Evolutionary conservation across 2,113 vertebrate species (phyloP), one percentile per base, ranked within the genome.

Genomic region (Ramphastos sulfuratus): DNA sequence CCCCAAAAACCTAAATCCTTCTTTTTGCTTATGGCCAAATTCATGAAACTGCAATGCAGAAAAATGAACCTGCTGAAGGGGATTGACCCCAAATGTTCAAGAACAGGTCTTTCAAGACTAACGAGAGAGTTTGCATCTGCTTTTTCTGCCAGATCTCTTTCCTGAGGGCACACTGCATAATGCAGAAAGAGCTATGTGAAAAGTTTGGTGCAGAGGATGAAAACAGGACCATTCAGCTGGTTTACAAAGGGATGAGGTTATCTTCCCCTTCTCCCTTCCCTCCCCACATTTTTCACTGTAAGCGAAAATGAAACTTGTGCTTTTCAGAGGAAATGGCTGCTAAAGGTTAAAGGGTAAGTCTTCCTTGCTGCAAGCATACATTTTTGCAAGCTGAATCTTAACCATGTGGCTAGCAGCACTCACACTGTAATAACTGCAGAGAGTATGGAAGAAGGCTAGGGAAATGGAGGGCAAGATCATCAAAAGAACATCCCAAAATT

Each of bases 261-360:
- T 67, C 61, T 61, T 90, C 72, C 71, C 74, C 87, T 93, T 91
- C 87, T 91, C 91, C 82, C 85, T 96, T 79, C 74, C 85, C 91
- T 96, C 75, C 71, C 64, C 85, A 72, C 2, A 3, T 91, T 96
- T 96, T 96, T 94, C 91, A 93, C 89, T 91, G 84, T 96, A 94
- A 97, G 89, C 9, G 79, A 88, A 95, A 97, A 97, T 92, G 95
- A 97, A 96, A 95, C 89, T 83, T 81, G 35, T 93, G 93, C 80
- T 96, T 95, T 97, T 89, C 96, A 96, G 96, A 97, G 94, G 94
- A 96, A 96, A 96, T 92, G 83, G 88, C 97, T 96, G 78, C 90
- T 96, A 94, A 96, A 97, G 96, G 97, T 96, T 93, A 96, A 75
- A 61, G 81, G 87, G 92, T 86, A 86, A 92, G 77, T 93, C 95